Conservation (phyloP, 2,113 vertebrate genomes). For the Accipiter cooperii region DNA sequence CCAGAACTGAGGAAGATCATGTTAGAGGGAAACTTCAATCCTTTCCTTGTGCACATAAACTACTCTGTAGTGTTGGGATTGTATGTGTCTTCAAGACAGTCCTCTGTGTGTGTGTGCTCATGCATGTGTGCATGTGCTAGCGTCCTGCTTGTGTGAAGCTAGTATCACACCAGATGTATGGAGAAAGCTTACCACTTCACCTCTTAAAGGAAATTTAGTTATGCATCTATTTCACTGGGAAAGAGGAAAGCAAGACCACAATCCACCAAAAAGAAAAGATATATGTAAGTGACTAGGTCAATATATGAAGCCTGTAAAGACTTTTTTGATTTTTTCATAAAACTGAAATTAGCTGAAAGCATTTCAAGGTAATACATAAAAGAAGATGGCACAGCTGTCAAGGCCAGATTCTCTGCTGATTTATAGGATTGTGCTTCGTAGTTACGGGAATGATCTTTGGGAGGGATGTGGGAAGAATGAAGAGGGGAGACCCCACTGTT, state of each 20-base stretch:
- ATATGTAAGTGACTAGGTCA: not conserved
- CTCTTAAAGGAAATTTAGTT: not conserved
- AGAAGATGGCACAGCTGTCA: not conserved
- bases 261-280: not conserved
- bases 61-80: not conserved
- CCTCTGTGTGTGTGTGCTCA: fast-evolving
- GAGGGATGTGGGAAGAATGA: not conserved
- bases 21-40: not conserved
- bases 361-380: not conserved
- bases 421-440: not conserved
- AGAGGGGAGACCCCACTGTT: not conserved
- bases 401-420: not conserved
- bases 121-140: not conserved
- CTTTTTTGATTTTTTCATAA: not conserved
- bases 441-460: not conserved
- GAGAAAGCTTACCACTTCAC: not conserved
- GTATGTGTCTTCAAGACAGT: not conserved
- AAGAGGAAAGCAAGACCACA: not conserved
- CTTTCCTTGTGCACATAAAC: not conserved
- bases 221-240: not conserved
- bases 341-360: slow-evolving; percentile 20
- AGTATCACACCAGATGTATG: not conserved
- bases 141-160: not conserved
- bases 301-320: not conserved
- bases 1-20: not conserved